Base-by-base conservation (phyloP, 2,888 invertebrate species). In the Eupithecia insigniata region DNA sequence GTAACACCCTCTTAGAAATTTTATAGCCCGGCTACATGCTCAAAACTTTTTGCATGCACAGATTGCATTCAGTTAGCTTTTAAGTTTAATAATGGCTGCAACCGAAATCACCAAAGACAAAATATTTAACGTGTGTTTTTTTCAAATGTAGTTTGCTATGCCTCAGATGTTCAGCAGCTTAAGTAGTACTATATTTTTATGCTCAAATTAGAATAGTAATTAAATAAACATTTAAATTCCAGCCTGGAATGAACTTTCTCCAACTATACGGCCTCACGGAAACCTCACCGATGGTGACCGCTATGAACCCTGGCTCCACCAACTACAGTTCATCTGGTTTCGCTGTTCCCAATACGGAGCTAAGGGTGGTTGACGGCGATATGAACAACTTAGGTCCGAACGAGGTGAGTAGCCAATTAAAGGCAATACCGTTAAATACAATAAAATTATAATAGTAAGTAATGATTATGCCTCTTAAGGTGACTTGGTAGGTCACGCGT, bases 211-310 rank as follows among this genome's bases (percentile, higher is more conserved):
- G 39, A 6, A 1, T 43, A 18, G 0, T 43, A 18, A 18, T 1
- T 6, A 43, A 43, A 61, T 61, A 32, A 28, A 34, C 22, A n/a
- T 64, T 39, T 14, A 18, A 72, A 85, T 85, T 66, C 22, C 74
- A 89, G 88, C 82, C 85, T 36, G 76, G 76, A 0, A 72, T 83
- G 16, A 72, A 84, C 32, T 85, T 90, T 39, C 46, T 89, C 8
- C 92, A 95, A 91, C 91, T 96, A 18, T 96, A 96, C 82, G 97
- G 97, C 10, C 90, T 97, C 86, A 96, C 97, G 0, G 97, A 97
- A 89, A 90, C 96, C 4, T 95, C 96, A 0, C 96, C 96, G 0
- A 90, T 95, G 12, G 91, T 92, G 0, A 86, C 95, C 0, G 80
- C 94, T 12, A 90, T 90, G 78, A 71, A 79, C 10, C 81, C 83